Evolutionary conservation across 2,888 invertebrate genomes (phyloP).

Genomic region (Lingula anatina): DNA sequence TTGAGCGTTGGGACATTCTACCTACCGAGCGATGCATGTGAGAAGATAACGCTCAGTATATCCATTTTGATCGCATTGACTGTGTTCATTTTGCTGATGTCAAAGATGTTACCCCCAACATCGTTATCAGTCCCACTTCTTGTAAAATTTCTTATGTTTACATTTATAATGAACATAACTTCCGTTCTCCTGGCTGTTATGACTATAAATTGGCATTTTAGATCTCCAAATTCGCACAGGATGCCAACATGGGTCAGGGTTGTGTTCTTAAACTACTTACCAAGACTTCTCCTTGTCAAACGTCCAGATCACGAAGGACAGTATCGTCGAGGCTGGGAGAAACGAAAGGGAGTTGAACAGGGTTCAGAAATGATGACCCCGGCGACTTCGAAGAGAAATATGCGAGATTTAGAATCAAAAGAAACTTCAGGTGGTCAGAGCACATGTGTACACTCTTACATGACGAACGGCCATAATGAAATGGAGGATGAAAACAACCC

Average conservation of each 20-base stretch:
- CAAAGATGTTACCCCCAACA: constrained; percentile 98
- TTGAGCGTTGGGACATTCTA: constrained; percentile 97
- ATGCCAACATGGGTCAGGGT: constrained; percentile 97
- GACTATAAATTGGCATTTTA: constrained; percentile 99
- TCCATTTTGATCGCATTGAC: constrained; percentile 98
- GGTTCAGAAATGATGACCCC: too few relatives aligned
- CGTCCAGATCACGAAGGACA: constrained; percentile 65
- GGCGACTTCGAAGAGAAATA: too few relatives aligned
- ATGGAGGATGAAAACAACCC: too few relatives aligned
- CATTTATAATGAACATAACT: constrained; percentile 99
- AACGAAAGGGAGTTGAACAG: too few relatives aligned
- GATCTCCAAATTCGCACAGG: constrained; percentile 89
- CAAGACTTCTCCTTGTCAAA: constrained; percentile 88
- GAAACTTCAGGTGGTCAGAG: too few relatives aligned
- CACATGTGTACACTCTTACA: too few relatives aligned
- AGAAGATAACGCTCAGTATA: constrained; percentile 81
- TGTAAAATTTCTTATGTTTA: constrained; percentile 97
- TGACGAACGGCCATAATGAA: too few relatives aligned
- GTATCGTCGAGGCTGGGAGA: too few relatives aligned
- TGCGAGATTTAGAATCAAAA: too few relatives aligned
- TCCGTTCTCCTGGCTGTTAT: constrained; percentile 98
- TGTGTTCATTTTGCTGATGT: constrained; percentile 96
- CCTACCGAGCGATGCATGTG: constrained; percentile 96
- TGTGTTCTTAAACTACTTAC: constrained; percentile 91
- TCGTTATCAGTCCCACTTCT: constrained; percentile 96